Evolutionary conservation across 2,113 vertebrate genomes (phyloP), one percentile per base, ranked within the genome.

Genomic region (Xenus cinereus): DNA sequence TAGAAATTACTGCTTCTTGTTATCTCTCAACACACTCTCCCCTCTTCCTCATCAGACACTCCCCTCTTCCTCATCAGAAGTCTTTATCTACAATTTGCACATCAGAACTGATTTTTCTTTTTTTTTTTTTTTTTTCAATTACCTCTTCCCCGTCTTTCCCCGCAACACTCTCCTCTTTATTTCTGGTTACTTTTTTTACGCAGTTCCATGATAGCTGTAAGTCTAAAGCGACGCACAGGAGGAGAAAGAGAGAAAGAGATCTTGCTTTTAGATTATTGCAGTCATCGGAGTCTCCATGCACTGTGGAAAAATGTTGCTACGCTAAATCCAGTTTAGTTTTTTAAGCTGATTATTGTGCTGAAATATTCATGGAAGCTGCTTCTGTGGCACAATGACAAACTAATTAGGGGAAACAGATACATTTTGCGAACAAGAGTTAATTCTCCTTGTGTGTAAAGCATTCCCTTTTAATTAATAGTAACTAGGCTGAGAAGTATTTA

Each of bases 1-100:
- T 98, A 97, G 97, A 97, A 84, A 98, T 97, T 96, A 97, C 97
- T 97, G 96, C 83, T 93, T 96, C 95, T 97, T 96, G 94, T 97
- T 96, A 96, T 72, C 95, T 94, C 87, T 93, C 93, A 85, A 93
- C 87, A 92, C 94, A 23, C 53, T 95, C 83, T 77, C 71, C 77
- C 12, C 69, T 92, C 89, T 83, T 77, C 71, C 91, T 93, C 94
- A 87, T 94, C 84, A 96, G 95, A 24, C 87, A 86, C 84, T 73
- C 84, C 93, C 56, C 74, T 81, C 91, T 85, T 76, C 59, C 94
- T 94, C 93, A 96, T 93, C 83, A 95, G 7, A 91, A 96, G 74
- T 72, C 92, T 95, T 97, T 95, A 96, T 89, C 96, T 92, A 96
- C 91, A 95, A 56, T 97, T 95, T 95, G 71, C 59, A 86, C 90